Evolutionary conservation across 2,888 invertebrate species (phyloP).

Genomic region (Hydrotaea cyrtoneurina): DNA sequence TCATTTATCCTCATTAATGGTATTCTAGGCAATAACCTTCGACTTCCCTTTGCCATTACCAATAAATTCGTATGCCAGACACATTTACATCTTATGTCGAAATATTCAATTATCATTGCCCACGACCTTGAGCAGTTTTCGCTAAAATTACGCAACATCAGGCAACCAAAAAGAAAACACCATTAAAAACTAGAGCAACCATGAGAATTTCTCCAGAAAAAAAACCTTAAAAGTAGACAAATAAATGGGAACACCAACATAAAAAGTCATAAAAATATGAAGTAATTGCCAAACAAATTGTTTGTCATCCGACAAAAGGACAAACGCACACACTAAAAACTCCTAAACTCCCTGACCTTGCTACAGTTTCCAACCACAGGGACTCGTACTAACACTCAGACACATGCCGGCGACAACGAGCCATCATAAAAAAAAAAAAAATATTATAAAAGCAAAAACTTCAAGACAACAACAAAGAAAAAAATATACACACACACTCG

Average conservation of each 20-base stretch:
- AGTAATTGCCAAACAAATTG: slow-evolving; percentile 42
- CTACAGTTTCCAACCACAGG: slow-evolving; percentile 51
- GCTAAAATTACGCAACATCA: slow-evolving; percentile 30
- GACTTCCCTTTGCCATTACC: background rate
- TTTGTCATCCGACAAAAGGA: slow-evolving; percentile 6
- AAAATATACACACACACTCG: background rate
- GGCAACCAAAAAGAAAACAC: background rate
- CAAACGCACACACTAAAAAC: slow-evolving; percentile 8
- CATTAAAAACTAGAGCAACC: slow-evolving; percentile 29
- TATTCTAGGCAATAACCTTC: slow-evolving; percentile 29
- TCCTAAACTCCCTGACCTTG: slow-evolving; percentile 51
- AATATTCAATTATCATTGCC: background rate
- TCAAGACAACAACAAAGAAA: slow-evolving; percentile 11
- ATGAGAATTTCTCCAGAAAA: background rate
- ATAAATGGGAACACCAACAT: slow-evolving; percentile 16
- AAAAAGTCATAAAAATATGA: slow-evolving; percentile 55
- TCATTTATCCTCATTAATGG: background rate
- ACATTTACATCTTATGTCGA: slow-evolving; percentile 22
- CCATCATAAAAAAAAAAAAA: slow-evolving; percentile 14
- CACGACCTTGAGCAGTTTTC: slow-evolving; percentile 43
- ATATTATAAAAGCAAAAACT: slow-evolving; percentile 23
- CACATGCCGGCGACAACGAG: slow-evolving; percentile 10
- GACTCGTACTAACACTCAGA: slow-evolving; percentile 29
- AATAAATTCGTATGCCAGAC: background rate
- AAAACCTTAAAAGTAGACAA: slow-evolving; percentile 11